Conservation (phyloP, 2,113 vertebrate genomes). For the Ceyx cyanopectus region DNA sequence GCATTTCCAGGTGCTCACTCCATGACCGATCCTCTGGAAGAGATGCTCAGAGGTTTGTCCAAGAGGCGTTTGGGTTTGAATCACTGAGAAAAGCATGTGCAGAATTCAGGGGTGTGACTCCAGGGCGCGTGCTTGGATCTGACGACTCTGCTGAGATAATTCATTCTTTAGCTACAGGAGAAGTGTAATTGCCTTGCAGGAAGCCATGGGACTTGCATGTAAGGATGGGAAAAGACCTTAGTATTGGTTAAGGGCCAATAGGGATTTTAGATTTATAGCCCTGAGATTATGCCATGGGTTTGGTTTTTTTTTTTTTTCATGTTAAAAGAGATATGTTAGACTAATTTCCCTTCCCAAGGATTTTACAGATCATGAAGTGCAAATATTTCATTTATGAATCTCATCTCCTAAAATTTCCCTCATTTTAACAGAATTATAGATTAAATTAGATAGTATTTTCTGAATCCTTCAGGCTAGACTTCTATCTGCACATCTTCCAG, state of each 20-base stretch:
- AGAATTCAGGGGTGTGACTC: constrained; percentile 40
- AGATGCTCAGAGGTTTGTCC: neutral
- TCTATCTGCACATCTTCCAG: neutral
- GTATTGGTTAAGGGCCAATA: neutral
- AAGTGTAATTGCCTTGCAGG: neutral
- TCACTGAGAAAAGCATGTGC: constrained; percentile 14
- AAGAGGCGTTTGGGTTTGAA: neutral
- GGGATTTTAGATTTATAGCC: neutral
- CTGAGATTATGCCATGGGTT: too few species aligned
- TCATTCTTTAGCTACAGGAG: neutral
- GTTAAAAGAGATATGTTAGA: neutral
- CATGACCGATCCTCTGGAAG: rapidly evolving
- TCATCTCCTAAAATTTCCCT: neutral
- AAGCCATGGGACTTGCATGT: neutral
- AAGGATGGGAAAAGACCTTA: neutral
- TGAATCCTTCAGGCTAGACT: neutral
- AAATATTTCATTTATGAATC: neutral
- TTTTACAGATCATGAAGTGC: neutral
- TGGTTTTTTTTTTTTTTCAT: neutral
- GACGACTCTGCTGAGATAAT: neutral
- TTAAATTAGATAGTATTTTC: neutral
- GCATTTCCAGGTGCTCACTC: neutral
- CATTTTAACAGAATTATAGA: neutral
- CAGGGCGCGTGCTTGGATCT: neutral
- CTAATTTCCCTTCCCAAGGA: neutral